These are phyloP conservation scores for Ictalurus punctatus DNA, from an alignment of 2,113 vertebrate genomes.

Conservation along the genomic window DNA sequence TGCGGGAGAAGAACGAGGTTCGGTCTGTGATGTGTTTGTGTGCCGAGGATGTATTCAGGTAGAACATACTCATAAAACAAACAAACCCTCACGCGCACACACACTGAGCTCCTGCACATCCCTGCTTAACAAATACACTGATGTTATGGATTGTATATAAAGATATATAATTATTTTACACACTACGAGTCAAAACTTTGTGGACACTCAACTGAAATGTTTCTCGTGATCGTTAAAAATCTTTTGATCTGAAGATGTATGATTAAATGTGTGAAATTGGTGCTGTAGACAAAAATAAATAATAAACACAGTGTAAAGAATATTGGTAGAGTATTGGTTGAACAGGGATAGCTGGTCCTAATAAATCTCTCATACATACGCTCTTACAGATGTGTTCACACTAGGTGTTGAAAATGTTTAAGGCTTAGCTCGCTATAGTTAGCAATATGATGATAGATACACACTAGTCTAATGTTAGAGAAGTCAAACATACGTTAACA, in stretches of 20 bases:
- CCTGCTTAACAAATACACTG: background rate
- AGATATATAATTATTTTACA: no score
- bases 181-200: no score
- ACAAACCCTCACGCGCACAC: slow-evolving; percentile 19
- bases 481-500: no score
- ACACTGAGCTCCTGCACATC: background rate
- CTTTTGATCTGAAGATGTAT: no score
- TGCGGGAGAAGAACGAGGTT: slow-evolving; percentile 50
- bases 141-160: background rate
- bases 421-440: no score
- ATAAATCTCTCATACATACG: no score
- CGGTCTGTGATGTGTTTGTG: slow-evolving; percentile 50
- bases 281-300: no score
- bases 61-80: slow-evolving; percentile 42
- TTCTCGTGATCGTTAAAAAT: no score
- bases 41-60: slow-evolving; percentile 34
- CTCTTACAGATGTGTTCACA: background rate
- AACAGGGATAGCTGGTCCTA: background rate
- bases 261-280: no score
- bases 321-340: background rate
- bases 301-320: background rate
- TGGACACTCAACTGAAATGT: no score
- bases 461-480: no score
- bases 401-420: background rate
- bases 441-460: no score